Conservation (phyloP, 2,113 vertebrate species). For the Lamprologus ornatipinnis region DNA sequence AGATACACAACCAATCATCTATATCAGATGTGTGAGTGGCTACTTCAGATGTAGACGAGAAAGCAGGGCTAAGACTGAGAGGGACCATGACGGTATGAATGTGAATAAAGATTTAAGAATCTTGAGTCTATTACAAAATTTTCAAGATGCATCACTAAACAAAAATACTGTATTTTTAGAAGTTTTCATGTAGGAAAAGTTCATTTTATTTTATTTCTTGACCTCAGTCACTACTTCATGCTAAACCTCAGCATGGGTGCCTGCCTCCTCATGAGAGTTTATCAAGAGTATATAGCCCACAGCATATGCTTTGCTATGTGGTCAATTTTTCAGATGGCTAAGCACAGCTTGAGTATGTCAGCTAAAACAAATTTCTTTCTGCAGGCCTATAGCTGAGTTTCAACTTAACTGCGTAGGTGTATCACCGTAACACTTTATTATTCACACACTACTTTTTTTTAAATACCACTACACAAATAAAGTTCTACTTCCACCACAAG, state of each 20-base stretch:
- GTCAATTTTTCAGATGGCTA: constrained; percentile 42
- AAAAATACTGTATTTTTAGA: neutral
- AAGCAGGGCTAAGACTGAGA: neutral
- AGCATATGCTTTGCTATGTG: constrained; percentile 18
- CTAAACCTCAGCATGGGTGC: constrained; percentile 5
- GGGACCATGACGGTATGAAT: neutral
- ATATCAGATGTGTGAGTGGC: neutral
- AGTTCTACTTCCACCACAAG: neutral
- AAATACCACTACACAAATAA: neutral
- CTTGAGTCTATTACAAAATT: neutral
- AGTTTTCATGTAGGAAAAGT: neutral
- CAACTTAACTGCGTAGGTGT: neutral
- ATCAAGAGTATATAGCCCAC: constrained; percentile 14
- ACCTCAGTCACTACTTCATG: neutral
- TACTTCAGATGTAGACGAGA: neutral
- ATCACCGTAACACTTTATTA: neutral
- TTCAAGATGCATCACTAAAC: neutral
- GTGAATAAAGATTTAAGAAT: neutral
- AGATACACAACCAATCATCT: neutral
- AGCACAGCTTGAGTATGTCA: constrained; percentile 24
- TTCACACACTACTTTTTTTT: neutral
- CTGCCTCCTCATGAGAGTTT: constrained; percentile 26
- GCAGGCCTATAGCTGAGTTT: neutral
- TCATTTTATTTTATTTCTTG: neutral
- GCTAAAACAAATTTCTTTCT: constrained; percentile 15